Evolutionary conservation across 2,797 vertebrate species (phyloP), one percentile per base, ranked within the genome.

Genomic region (Oryzias sinensis): DNA sequence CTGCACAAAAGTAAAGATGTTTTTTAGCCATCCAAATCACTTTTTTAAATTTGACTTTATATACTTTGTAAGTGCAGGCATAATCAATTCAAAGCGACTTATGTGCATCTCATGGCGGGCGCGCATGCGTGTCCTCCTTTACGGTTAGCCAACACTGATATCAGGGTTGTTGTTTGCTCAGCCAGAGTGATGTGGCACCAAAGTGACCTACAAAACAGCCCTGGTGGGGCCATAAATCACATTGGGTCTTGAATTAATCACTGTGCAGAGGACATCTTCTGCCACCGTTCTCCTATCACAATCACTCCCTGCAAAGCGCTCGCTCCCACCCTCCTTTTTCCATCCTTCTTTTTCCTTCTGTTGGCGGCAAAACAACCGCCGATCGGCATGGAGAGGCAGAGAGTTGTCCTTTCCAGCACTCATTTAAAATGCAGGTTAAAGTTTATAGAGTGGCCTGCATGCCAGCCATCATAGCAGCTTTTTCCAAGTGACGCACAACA

Each of bases 141-240:
- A 70, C 66, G 71, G 81, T 76, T 77, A 77, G 77, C 77, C 76
- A 87, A 73, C 84, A 70, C 64, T 65, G 81, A 85, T 90, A 91
- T 90, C 87, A 55, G 83, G 76, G 74, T 75, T 74, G 73, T 73
- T 90, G 88, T 91, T 91, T 91, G 86, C 83, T 82, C 90, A 91
- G 90, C 85, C 90, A 90, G 89, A 90, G 79, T 88, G 83, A 87
- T 82, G 73, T 86, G 83, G 83, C 83, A 84, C 76, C 87, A 89
- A 86, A 86, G 83, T 90, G 87, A 90, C 88, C 88, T 88, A 88
- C 87, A 89, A 87, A 89, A 85, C 86, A 86, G 81, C 80, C 76
- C 71, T 84, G 86, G 85, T 77, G 78, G 73, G 85, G 81, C 87
- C 76, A 89, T 90, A 88, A 88, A 91, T 91, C 85, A 90, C 85